Evolutionary conservation across 1,140 invertebrate species (phyloP).

Genomic region (Trachymyrmex cornetzi): DNA sequence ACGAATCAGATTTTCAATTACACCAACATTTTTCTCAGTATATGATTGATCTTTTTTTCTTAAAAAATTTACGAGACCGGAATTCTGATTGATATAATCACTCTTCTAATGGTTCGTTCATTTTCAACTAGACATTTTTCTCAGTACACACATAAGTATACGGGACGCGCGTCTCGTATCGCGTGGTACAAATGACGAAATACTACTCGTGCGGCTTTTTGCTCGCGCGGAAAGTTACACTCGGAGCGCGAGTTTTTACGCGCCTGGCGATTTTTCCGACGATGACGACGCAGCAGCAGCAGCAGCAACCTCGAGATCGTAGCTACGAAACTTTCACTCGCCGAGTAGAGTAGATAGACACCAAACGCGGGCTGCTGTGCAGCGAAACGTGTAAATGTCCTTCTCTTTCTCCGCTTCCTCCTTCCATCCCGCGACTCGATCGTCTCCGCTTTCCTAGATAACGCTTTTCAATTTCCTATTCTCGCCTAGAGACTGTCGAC

Average conservation of each 20-base stretch:
- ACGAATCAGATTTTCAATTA: no score
- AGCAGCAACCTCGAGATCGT: slow-evolving; percentile 26
- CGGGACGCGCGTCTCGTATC: neutral
- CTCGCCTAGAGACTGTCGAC: slow-evolving; percentile 11
- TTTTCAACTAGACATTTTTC: no score
- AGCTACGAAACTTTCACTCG: slow-evolving; percentile 69
- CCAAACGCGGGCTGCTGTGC: slow-evolving; percentile 2
- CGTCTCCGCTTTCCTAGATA: slow-evolving; percentile 50
- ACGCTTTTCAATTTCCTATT: slow-evolving; percentile 46
- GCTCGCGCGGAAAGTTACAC: slow-evolving; percentile 35
- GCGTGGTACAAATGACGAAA: neutral
- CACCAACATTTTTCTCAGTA: no score
- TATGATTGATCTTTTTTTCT: no score
- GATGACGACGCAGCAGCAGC: neutral
- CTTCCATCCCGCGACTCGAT: neutral
- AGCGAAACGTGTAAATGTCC: slow-evolving; percentile 35
- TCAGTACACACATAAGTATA: no score
- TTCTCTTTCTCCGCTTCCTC: neutral
- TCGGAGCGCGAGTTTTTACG: slow-evolving; percentile 29
- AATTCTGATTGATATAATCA: no score
- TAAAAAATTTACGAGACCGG: no score
- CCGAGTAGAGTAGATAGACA: neutral
- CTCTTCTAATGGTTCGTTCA: no score
- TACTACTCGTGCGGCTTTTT: neutral
- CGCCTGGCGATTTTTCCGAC: slow-evolving; percentile 57